Conservation (phyloP, 1,140 invertebrate genomes). For the Atopsyche davidsoni region DNA sequence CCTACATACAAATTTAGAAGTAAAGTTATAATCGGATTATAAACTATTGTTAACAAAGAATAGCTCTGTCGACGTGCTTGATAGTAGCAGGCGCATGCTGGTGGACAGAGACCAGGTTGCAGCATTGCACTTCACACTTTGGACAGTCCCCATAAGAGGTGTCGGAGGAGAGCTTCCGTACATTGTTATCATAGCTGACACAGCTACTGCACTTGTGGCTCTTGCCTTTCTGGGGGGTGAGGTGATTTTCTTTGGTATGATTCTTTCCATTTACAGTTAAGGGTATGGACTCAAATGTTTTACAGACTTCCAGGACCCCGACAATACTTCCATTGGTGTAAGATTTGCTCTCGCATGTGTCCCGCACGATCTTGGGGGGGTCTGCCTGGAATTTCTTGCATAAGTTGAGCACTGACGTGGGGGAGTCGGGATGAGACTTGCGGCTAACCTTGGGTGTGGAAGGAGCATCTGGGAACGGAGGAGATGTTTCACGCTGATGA, state of each 20-base stretch:
- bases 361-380: slow-evolving; percentile 10
- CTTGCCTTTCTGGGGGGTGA: slow-evolving; percentile 10
- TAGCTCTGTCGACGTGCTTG: slow-evolving; percentile 26
- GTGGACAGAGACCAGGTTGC: slow-evolving; percentile 23
- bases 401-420: slow-evolving; percentile 42
- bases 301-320: slow-evolving; percentile 16
- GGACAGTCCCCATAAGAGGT: slow-evolving; percentile 17
- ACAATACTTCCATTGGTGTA: slow-evolving; percentile 18
- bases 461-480: slow-evolving; percentile 52
- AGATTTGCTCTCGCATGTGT: slow-evolving; percentile 16
- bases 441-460: slow-evolving; percentile 54
- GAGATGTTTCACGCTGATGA: slow-evolving; percentile 39
- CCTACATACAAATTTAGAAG: not conserved
- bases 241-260: slow-evolving; percentile 26
- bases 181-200: slow-evolving; percentile 14
- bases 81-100: slow-evolving; percentile 19
- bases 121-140: slow-evolving; percentile 20
- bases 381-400: slow-evolving; percentile 48
- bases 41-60: slow-evolving; percentile 17
- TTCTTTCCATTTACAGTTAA: slow-evolving; percentile 16
- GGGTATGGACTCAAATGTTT: slow-evolving; percentile 14
- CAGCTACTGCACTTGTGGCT: slow-evolving; percentile 8
- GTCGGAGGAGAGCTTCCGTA: slow-evolving; percentile 18
- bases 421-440: slow-evolving; percentile 41
- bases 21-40: slow-evolving; percentile 1